These are phyloP conservation scores for Ispidina lecontei DNA, from an alignment of 2,797 vertebrate genomes.

Conservation along the genomic window DNA sequence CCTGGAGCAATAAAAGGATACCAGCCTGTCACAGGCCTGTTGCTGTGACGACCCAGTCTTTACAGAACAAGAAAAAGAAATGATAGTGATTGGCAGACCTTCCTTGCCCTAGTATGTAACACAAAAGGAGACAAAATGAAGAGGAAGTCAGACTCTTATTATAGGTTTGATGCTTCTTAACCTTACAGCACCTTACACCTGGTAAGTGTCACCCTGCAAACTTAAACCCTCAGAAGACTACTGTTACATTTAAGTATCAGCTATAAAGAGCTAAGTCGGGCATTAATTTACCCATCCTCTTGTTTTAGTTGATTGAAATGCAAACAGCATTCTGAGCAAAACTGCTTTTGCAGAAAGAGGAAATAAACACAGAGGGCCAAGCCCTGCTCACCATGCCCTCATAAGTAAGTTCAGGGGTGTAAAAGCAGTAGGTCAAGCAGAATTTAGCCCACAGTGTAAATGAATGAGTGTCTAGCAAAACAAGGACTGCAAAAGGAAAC, in stretches of 20 bases:
- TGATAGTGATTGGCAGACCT: constrained; percentile 89
- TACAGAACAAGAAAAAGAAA: constrained; percentile 82
- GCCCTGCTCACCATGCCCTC: neutral
- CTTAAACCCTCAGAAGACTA: constrained; percentile 6
- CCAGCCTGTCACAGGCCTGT: constrained; percentile 85
- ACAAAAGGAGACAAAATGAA: constrained; percentile 91
- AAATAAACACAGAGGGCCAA: constrained; percentile 15
- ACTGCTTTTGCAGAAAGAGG: neutral
- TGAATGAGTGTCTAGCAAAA: constrained; percentile 28
- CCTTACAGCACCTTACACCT: constrained; percentile 86
- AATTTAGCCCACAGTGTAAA: neutral
- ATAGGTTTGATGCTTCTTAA: constrained; percentile 87
- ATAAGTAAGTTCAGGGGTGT: neutral
- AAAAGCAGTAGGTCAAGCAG: constrained; percentile 13
- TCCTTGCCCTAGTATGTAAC: constrained; percentile 86
- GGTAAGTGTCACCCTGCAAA: constrained; percentile 70
- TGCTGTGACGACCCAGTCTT: constrained; percentile 87
- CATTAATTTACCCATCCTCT: constrained; percentile 16
- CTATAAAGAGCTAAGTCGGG: neutral
- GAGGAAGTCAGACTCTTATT: constrained; percentile 90
- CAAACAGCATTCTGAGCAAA: constrained; percentile 41
- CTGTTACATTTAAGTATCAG: constrained; percentile 19
- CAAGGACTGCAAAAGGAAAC: neutral
- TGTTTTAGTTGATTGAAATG: constrained; percentile 61
- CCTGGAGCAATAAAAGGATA: constrained; percentile 84